Percentiles rank a stretch among this genome's conserved stretches.
phyloP scores from a whole-genome alignment of 2,797 vertebrate genomes.

The Antrozous pallidus region DNA sequence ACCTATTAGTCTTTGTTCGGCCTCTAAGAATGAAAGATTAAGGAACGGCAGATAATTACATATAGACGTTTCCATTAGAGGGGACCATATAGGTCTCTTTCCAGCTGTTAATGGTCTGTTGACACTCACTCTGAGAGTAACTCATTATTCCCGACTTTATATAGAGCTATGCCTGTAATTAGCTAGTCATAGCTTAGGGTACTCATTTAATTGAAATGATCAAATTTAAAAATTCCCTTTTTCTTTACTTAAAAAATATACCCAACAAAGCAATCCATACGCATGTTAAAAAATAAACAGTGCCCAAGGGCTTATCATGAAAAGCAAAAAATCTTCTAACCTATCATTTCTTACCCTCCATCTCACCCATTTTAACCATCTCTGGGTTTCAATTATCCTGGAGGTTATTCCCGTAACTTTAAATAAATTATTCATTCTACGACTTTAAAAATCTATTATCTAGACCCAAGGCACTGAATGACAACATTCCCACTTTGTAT shows the following conservation, averaged over 20 bases:
- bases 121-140: background rate
- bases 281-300: background rate
- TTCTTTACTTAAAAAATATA: slow-evolving; percentile 30
- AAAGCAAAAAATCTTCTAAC: background rate
- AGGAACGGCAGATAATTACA: slow-evolving; percentile 52
- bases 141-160: slow-evolving; percentile 24
- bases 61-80: slow-evolving; percentile 65
- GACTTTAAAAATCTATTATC: slow-evolving; percentile 23
- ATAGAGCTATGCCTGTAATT: background rate
- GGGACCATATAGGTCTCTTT: background rate
- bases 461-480: background rate
- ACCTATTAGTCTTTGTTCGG: slow-evolving; percentile 53
- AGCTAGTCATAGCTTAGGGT: background rate
- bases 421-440: background rate
- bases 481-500: background rate
- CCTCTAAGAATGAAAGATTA: slow-evolving; percentile 62
- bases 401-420: background rate
- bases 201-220: slow-evolving; percentile 32
- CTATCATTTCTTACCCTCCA: background rate
- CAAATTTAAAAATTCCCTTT: background rate
- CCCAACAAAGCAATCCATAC: background rate
- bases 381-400: slow-evolving; percentile 7
- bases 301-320: background rate
- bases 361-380: background rate
- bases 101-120: slow-evolving; percentile 53